Conservation (phyloP, 1,140 invertebrate species). For the Microplitis demolitor region DNA sequence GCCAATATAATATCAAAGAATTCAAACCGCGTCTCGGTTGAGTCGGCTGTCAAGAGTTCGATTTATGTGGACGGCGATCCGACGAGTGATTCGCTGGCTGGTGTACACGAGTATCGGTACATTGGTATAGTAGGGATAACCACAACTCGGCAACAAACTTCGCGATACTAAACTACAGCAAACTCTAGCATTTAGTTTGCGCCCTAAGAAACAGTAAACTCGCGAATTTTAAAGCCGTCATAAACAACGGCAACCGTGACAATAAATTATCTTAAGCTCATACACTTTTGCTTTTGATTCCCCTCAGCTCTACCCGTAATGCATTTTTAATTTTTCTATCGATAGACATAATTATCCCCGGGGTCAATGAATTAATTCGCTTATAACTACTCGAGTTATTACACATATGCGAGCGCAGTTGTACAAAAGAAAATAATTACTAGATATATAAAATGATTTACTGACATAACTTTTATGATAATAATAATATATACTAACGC, state of each 20-base stretch:
- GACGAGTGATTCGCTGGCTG: conserved; percentile 32
- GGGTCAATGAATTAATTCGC: conserved; percentile 30
- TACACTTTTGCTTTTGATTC: conserved; percentile 34
- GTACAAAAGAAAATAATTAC: conserved; percentile 3
- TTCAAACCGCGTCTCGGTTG: conserved; percentile 27
- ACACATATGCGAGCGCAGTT: background rate
- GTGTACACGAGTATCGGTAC: background rate
- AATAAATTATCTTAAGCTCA: conserved; percentile 39
- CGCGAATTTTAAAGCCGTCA: conserved; percentile 32
- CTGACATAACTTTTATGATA: background rate
- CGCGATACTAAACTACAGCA: background rate
- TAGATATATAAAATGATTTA: background rate
- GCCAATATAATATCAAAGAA: conserved; percentile 14
- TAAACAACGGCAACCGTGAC: conserved; percentile 34
- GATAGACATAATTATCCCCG: conserved; percentile 33
- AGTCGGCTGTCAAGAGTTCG: conserved; percentile 34
- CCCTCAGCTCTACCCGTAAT: conserved; percentile 31
- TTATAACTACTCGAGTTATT: background rate
- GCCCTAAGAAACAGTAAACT: conserved; percentile 4
- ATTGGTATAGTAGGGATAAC: conserved; percentile 4
- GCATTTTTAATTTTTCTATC: conserved; percentile 19
- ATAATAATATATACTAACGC: background rate
- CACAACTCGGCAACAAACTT: conserved; percentile 24
- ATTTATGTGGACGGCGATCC: conserved; percentile 35
- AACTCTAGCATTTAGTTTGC: background rate